These are phyloP conservation scores for Lumbricus terrestris DNA, from an alignment of 2,888 invertebrate genomes.

Conservation along the genomic window DNA sequence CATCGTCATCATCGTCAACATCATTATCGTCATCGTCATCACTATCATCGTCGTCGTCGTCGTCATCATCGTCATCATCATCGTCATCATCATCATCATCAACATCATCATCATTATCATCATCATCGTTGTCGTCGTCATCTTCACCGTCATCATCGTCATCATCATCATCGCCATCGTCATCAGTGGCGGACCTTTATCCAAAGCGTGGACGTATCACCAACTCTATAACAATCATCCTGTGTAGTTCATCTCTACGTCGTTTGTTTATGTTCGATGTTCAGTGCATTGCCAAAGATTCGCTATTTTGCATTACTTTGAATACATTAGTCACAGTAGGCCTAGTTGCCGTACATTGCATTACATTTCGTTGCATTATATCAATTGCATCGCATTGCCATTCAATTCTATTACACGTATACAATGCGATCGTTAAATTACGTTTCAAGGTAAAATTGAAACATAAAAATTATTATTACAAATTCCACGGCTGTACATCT, in stretches of 20 bases:
- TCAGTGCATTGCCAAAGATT: not conserved
- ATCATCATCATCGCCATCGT: constrained; percentile 30
- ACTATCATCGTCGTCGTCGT: not conserved
- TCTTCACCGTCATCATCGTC: not conserved
- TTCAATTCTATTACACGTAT: too few relatives aligned
- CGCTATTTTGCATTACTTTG: not conserved
- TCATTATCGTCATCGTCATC: constrained; percentile 21
- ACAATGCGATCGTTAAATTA: too few relatives aligned
- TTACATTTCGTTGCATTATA: too few relatives aligned
- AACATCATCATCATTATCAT: constrained; percentile 19
- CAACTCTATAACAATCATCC: too few relatives aligned
- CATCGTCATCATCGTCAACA: constrained; percentile 19
- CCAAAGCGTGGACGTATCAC: too few relatives aligned
- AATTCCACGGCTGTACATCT: too few relatives aligned
- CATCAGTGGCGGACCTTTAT: too few relatives aligned
- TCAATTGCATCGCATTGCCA: too few relatives aligned
- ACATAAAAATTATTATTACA: too few relatives aligned
- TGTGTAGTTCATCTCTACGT: too few relatives aligned
- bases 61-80: not conserved
- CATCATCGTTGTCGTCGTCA: not conserved
- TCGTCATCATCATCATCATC: constrained; percentile 31
- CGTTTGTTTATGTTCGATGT: not conserved
- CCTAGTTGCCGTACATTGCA: not conserved
- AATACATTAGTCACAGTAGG: not conserved
- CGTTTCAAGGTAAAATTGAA: too few relatives aligned